Evolutionary conservation across 2,113 vertebrate genomes (phyloP), one percentile per base, ranked within the genome.

Genomic region (Cyanoramphus novaezelandiae): DNA sequence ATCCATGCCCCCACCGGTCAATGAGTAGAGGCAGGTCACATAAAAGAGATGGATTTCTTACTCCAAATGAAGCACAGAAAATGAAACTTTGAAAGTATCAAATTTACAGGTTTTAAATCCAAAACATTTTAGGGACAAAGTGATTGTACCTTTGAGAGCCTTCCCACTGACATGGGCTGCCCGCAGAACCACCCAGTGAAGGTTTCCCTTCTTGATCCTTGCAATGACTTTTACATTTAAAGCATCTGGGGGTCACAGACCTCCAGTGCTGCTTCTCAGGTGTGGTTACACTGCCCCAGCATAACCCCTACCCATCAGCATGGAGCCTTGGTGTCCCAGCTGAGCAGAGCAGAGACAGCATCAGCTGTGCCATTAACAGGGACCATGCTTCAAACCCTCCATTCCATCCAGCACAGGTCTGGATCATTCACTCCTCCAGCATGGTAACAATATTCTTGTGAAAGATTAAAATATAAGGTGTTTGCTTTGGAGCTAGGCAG

Each of bases 381-480:
- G 88, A 96, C 82, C 68, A 8, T 19, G 68, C 65, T 79, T 71
- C 70, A 27, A 70, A 19, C 5, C 25, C 55, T 43, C 35, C 9
- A 1, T 29, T n/a, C 31, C 7, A 1, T 6, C 55, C 55, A 21
- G 25, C 3, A 1, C 35, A 35, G 39, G 16, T 14, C 69, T 20
- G 23, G 55, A 41, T 31, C 43, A 8, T 27, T 35, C 41, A 7
- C 53, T 55, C 16, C 2, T 43, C 62, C 69, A 33, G 31, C 21
- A 16, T 0, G 5, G 10, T 19, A 53, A 41, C 17, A 29, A 15
- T 10, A n/a, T 5, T 41, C 47, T 44, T 52, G 1, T 11, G 33
- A n/a, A 96, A 95, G 90, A 93, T 91, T 86, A 85, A 95, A 92
- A 87, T 52, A 67, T 1, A 60, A 82, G 92, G 92, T 95, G 95